phyloP scores from a whole-genome alignment of 2,888 invertebrate genomes.

The Seira musarum region DNA sequence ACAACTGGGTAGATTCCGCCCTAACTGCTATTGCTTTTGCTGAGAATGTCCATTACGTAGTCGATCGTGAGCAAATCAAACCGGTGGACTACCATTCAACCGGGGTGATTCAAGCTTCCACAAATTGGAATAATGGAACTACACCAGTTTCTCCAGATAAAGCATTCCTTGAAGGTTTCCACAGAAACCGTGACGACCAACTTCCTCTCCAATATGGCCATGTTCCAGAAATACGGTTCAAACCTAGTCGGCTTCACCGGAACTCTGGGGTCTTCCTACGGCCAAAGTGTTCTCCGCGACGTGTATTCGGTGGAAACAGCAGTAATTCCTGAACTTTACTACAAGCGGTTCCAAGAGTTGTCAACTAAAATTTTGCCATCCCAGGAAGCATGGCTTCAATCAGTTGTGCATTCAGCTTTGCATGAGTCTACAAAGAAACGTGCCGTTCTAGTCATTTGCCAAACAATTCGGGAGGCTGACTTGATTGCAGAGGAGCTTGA shows the following conservation, averaged over 20 bases:
- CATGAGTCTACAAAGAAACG: constrained; percentile 28
- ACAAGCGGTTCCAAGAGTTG: constrained; percentile 20
- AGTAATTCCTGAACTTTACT: constrained; percentile 35
- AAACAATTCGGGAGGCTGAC: constrained; percentile 53
- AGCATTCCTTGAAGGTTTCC: constrained; percentile 43
- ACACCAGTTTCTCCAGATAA: constrained; percentile 61
- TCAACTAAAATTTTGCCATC: neutral
- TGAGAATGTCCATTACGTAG: constrained; percentile 55
- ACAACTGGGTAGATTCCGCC: constrained; percentile 44
- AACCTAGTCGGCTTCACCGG: constrained; percentile 54
- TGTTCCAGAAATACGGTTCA: constrained; percentile 43
- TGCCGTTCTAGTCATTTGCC: constrained; percentile 50
- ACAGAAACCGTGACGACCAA: constrained; percentile 57
- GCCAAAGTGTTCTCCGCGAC: neutral
- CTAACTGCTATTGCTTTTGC: constrained; percentile 32
- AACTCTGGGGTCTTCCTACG: constrained; percentile 47
- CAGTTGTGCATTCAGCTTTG: constrained; percentile 10
- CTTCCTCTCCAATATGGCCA: constrained; percentile 52
- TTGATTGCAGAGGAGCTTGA: constrained; percentile 2
- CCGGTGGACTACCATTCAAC: constrained; percentile 60
- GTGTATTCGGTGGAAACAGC: constrained; percentile 38
- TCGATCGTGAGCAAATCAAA: constrained; percentile 44
- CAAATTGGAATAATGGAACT: constrained; percentile 58
- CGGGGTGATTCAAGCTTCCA: constrained; percentile 39
- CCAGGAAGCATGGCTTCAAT: constrained; percentile 31